A percentile compares a stretch with the other conserved stretches of the same genome.
Conservation (phyloP, 2,888 invertebrate genomes). For the Harmothoe impar region DNA sequence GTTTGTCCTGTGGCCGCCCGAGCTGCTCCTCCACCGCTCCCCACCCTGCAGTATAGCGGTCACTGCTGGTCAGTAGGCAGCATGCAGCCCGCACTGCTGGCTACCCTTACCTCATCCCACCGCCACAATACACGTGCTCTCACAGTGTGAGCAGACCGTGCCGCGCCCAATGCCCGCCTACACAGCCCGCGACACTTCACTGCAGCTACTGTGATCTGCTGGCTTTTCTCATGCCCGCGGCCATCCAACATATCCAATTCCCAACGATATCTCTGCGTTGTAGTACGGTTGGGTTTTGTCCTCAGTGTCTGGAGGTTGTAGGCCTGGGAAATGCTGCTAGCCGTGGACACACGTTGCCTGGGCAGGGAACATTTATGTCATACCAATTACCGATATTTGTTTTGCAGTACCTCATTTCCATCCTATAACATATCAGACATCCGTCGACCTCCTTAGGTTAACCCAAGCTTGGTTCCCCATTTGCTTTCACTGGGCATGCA, state of each 20-base stretch:
- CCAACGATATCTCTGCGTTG: not conserved
- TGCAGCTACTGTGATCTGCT: not conserved
- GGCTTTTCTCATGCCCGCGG: not conserved
- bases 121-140: not conserved
- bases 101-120: not conserved
- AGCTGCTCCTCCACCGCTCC: conserved; percentile 26
- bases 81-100: not conserved
- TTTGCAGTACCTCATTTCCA: no score
- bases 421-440: no score
- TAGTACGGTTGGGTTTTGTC: not conserved
- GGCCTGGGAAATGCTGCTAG: not conserved
- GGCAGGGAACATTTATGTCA: not conserved
- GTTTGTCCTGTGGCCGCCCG: conserved; percentile 16
- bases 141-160: not conserved
- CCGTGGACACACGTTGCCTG: not conserved
- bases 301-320: not conserved
- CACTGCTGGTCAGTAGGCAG: not conserved
- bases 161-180: not conserved
- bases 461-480: no score
- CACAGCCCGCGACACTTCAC: not conserved
- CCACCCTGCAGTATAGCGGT: not conserved
- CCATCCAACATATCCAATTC: conserved; percentile 11
- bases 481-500: no score
- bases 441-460: no score
- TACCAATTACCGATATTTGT: not conserved